These are phyloP conservation scores for Escarpia spicata DNA, from an alignment of 2,888 invertebrate species.

Conservation along the genomic window DNA sequence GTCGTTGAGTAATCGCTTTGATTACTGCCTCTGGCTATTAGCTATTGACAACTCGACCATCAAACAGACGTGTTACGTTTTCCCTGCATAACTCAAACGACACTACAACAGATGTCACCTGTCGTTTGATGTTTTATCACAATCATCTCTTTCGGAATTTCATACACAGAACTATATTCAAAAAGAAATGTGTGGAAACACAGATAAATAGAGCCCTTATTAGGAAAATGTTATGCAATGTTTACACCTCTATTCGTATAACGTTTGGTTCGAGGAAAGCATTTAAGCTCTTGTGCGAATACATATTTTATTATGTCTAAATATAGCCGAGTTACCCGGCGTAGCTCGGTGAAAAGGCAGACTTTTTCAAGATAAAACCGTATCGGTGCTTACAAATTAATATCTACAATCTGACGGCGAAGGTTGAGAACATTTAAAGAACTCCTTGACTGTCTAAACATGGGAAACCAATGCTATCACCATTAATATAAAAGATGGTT, in stretches of 20 bases:
- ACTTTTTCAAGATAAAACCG: too few species aligned
- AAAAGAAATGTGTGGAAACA: neutral
- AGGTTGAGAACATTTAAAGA: too few species aligned
- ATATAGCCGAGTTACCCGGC: too few species aligned
- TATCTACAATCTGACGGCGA: too few species aligned
- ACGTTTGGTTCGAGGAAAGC: neutral
- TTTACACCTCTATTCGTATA: neutral
- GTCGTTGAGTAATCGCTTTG: neutral
- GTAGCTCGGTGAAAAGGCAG: too few species aligned
- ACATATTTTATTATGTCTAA: too few species aligned
- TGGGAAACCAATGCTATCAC: too few species aligned
- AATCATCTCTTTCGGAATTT: neutral
- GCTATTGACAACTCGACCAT: neutral
- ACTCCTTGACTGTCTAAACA: too few species aligned
- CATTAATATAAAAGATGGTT: too few species aligned
- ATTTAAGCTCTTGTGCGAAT: too few species aligned
- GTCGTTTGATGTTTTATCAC: neutral
- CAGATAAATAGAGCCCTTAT: neutral
- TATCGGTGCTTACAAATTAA: too few species aligned
- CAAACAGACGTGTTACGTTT: neutral
- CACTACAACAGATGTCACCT: neutral
- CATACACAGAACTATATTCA: neutral
- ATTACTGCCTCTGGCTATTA: neutral
- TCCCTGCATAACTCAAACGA: neutral
- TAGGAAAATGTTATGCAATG: neutral